These are phyloP conservation scores for Sebastiscus tertius DNA, from an alignment of 2,797 vertebrate genomes.

Conservation along the genomic window DNA sequence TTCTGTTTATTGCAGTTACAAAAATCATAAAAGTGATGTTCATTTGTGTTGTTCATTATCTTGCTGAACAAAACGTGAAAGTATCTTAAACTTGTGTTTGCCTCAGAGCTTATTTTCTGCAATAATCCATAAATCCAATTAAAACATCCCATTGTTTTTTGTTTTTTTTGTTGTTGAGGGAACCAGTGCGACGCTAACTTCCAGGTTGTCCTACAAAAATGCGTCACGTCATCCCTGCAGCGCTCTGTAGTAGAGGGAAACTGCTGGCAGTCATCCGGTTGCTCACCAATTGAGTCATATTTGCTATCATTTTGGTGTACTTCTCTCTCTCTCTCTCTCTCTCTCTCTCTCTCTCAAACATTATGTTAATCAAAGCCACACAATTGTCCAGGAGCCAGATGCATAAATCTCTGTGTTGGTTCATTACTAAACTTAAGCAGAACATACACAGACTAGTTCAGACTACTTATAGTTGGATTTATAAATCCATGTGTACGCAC, in stretches of 20 bases:
- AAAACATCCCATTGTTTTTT: background rate
- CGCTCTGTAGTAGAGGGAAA: background rate
- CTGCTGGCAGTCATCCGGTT: constrained; percentile 8
- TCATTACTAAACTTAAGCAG: background rate
- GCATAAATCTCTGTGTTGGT: background rate
- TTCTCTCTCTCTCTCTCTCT: background rate
- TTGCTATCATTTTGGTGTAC: background rate
- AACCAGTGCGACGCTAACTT: background rate
- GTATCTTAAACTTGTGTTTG: background rate
- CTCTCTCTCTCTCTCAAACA: background rate
- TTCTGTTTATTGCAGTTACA: background rate
- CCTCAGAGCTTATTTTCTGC: background rate
- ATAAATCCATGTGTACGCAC: background rate
- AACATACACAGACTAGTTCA: background rate
- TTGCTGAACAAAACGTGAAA: background rate
- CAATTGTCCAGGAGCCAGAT: background rate
- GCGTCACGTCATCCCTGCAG: background rate
- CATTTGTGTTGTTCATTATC: background rate
- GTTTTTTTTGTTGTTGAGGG: background rate
- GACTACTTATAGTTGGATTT: background rate
- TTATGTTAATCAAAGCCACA: background rate
- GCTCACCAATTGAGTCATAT: constrained; percentile 16
- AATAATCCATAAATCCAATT: background rate
- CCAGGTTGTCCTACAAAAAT: background rate
- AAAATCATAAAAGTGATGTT: background rate